Percentiles rank a stretch among this genome's conserved stretches.
Conservation (phyloP, 2,888 invertebrate genomes). For the Monoplex corrugatus region DNA sequence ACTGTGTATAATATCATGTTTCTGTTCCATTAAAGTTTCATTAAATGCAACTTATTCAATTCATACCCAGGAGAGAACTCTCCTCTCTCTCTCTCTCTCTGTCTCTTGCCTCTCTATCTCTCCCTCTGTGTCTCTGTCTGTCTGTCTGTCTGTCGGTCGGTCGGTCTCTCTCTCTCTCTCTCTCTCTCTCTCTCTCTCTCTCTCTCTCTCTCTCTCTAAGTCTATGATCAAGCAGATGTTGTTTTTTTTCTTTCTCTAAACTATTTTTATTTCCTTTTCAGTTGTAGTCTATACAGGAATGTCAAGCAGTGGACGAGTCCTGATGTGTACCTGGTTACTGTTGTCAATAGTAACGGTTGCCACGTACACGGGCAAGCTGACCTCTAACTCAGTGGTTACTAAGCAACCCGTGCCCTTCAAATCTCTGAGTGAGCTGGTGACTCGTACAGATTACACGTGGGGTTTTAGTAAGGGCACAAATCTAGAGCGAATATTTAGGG, state of each 20-base stretch:
- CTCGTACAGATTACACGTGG: background rate
- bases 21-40: no score
- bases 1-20: no score
- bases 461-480: background rate
- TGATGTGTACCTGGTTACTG: constrained; percentile 36
- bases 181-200: no score
- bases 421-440: constrained; percentile 18
- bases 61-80: no score
- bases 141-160: no score
- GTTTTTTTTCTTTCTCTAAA: no score
- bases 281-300: background rate
- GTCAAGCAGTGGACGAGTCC: constrained; percentile 5
- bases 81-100: no score
- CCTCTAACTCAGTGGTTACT: constrained; percentile 24
- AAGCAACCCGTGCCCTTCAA: constrained; percentile 4
- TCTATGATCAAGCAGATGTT: no score
- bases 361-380: constrained; percentile 38
- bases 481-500: background rate
- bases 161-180: background rate
- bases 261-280: background rate
- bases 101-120: no score
- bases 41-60: no score
- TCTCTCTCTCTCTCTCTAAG: no score
- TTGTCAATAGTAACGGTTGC: constrained; percentile 18
- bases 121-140: no score